phyloP scores from a whole-genome alignment of 1,140 invertebrate species.

The Chrysoperla carnea region DNA sequence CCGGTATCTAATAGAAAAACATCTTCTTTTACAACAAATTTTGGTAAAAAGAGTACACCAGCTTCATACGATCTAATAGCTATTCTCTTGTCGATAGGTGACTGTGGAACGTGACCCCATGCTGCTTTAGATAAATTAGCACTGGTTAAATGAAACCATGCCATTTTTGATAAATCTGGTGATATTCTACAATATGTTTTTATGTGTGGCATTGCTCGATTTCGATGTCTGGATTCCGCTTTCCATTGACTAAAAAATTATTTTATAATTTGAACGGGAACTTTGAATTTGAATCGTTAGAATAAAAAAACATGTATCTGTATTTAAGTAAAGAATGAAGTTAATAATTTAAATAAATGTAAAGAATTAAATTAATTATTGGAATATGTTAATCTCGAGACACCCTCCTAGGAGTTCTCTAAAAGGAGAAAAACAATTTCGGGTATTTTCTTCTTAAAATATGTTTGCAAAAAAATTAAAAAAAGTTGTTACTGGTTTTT shows the following conservation, averaged over 20 bases:
- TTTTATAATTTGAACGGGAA: slow-evolving; percentile 4
- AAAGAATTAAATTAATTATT: too few species aligned
- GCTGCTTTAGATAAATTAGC: slow-evolving; percentile 91
- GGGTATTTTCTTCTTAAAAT: too few species aligned
- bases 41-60: slow-evolving; percentile 77
- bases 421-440: too few species aligned
- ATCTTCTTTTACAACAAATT: slow-evolving; percentile 50
- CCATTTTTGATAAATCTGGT: slow-evolving; percentile 38
- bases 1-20: slow-evolving; percentile 19
- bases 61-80: slow-evolving; percentile 80
- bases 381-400: too few species aligned
- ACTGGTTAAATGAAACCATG: slow-evolving; percentile 77
- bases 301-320: background rate
- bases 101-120: slow-evolving; percentile 67
- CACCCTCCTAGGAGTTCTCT: too few species aligned
- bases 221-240: slow-evolving; percentile 41
- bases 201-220: slow-evolving; percentile 80
- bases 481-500: too few species aligned
- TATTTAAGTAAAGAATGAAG: background rate
- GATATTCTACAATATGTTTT: slow-evolving; percentile 75
- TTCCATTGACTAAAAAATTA: slow-evolving; percentile 61
- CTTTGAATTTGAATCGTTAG: slow-evolving; percentile 2
- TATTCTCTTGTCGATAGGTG: slow-evolving; percentile 35
- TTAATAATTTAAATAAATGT: background rate
- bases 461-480: too few species aligned